phyloP scores from a whole-genome alignment of 2,888 invertebrate species.

The Hirudinaria manillensis region DNA sequence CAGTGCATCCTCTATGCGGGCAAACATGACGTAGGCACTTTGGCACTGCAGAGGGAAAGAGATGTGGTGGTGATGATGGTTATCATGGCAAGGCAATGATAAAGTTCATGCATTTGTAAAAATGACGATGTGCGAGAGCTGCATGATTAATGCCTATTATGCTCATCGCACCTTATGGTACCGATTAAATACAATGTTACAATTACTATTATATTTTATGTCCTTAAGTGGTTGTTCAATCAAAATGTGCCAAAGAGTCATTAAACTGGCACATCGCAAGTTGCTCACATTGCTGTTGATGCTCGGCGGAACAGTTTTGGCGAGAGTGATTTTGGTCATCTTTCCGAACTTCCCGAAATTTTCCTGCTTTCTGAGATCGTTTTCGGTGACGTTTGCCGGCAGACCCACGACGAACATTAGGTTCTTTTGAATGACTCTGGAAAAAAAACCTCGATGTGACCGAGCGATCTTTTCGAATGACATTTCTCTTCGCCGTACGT shows the following conservation, averaged over 20 bases:
- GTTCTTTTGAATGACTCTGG: slow-evolving; percentile 93
- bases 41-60: slow-evolving; percentile 52
- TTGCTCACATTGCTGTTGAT: slow-evolving; percentile 5
- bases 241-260: no score
- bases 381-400: slow-evolving; percentile 88
- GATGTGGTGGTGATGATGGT: no score
- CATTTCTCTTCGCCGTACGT: neutral
- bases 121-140: no score
- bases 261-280: no score
- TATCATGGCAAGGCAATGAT: no score
- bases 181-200: no score
- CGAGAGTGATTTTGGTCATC: slow-evolving; percentile 89
- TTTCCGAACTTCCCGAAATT: slow-evolving; percentile 99
- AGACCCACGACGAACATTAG: slow-evolving; percentile 98
- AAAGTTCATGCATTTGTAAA: no score
- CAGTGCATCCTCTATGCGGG: slow-evolving; percentile 79
- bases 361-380: slow-evolving; percentile 93
- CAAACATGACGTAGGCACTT: slow-evolving; percentile 97
- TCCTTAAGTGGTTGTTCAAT: no score
- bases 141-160: no score
- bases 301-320: neutral
- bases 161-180: no score
- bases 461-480: neutral
- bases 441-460: no score
- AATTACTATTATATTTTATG: no score